Evolutionary conservation across 2,888 invertebrate genomes (phyloP), one percentile per base, ranked within the genome.

Genomic region (Spicauda simplicius): DNA sequence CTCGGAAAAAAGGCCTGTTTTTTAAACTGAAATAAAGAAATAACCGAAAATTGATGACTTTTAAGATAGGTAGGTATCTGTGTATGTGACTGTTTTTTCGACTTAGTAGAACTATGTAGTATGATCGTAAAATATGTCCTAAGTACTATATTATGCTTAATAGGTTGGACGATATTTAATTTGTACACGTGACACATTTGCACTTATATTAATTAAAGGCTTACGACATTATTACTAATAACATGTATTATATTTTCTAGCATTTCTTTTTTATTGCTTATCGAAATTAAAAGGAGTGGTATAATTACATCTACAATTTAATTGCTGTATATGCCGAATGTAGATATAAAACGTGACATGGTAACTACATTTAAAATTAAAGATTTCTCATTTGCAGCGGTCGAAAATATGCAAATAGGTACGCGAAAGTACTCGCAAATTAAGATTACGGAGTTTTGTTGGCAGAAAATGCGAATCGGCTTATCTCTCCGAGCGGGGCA

Each of bases 401-500:
- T 62, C 58, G 41, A 64, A 65, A 64, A 64, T 59, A 66, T 55
- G 66, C 55, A 60, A 60, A 66, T 60, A 66, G 19, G 54, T 37
- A 54, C 30, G 65, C 41, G n/a, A 59, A 71, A 65, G 65, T 48
- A 60, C 53, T 53, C 48, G 63, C 65, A 65, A 71, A 69, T 69
- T 71, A 71, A 53, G 64, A 65, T 66, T 66, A 66, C 60, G 48
- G 55, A 66, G 30, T 66, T 66, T 66, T 55, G 66, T 60, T 66
- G 66, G 66, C 66, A 66, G 54, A 60, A 66, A 66, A 66, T 66
- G 60, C 55, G 60, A 63, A 66, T 66, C 66, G 66, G 66, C 66
- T 66, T 66, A 66, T 60, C 65, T 59, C 37, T 55, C 66, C 48
- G 55, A 60, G 66, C 59, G 19, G 77, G 80, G 80, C 87, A 85